Conservation (phyloP, 2,888 invertebrate species). For the Cryptocheilus praepositus region DNA sequence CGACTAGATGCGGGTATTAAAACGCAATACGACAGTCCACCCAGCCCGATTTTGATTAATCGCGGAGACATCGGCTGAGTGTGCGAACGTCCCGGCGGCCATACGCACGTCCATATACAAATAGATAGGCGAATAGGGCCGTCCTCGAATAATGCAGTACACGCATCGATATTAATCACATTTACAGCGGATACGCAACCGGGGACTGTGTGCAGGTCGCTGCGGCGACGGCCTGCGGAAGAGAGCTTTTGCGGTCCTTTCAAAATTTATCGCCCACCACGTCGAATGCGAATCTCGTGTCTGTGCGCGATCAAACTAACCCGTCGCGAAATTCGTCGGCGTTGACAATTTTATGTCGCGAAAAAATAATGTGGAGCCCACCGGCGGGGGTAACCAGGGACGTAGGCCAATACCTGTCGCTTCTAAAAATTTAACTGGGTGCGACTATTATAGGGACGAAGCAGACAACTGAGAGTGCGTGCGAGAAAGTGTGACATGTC, state of each 20-base stretch:
- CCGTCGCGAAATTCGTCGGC: slow-evolving; percentile 15
- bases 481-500: no score
- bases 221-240: slow-evolving; percentile 23
- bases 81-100: neutral
- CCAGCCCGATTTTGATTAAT: slow-evolving; percentile 52
- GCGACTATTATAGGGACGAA: no score
- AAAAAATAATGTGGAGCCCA: no score
- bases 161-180: slow-evolving; percentile 55
- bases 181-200: slow-evolving; percentile 42
- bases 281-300: slow-evolving; percentile 27
- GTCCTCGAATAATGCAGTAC: slow-evolving; percentile 45
- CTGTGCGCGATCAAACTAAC: slow-evolving; percentile 1
- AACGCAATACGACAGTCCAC: no score
- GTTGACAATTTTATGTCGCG: slow-evolving; percentile 14
- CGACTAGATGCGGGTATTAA: no score
- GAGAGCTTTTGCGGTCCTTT: slow-evolving; percentile 35
- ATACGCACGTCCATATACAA: neutral
- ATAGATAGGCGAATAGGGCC: slow-evolving; percentile 19
- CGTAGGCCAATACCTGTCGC: no score
- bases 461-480: no score
- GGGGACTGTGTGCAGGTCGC: slow-evolving; percentile 9
- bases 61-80: slow-evolving; percentile 18
- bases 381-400: no score
- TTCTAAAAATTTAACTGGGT: no score
- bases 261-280: slow-evolving; percentile 34